Conservation (phyloP, 2,888 invertebrate genomes). For the Aelia acuminata region DNA sequence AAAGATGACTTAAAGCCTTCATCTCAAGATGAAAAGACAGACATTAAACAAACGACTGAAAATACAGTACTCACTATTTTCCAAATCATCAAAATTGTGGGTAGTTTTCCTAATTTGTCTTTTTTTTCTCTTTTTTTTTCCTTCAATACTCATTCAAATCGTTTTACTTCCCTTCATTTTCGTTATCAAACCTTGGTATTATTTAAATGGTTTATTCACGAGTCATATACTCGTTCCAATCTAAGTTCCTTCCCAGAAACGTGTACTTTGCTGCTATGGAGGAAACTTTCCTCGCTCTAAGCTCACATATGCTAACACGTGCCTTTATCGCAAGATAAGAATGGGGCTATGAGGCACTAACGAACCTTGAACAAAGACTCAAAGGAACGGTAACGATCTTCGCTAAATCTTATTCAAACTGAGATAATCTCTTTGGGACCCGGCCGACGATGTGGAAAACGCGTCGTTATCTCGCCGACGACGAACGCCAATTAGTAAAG, state of each 20-base stretch:
- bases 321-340: neutral
- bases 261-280: neutral
- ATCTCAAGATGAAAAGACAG: too few species aligned
- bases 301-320: neutral
- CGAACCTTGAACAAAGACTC: slow-evolving; percentile 1
- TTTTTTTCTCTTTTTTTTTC: too few species aligned
- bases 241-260: neutral
- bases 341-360: neutral
- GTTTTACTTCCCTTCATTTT: neutral
- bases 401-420: slow-evolving; percentile 16
- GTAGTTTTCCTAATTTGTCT: too few species aligned
- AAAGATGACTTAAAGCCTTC: too few species aligned
- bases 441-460: neutral
- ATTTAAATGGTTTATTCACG: neutral
- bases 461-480: neutral
- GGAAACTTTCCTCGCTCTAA: neutral
- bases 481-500: neutral
- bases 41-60: too few species aligned
- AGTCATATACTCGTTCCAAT: neutral
- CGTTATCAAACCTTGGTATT: neutral
- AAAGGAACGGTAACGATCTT: slow-evolving; percentile 19
- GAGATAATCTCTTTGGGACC: neutral
- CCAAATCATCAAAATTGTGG: too few species aligned
- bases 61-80: too few species aligned
- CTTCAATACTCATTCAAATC: neutral